Percentiles rank a stretch among this genome's conserved stretches.
Evolutionary conservation across 2,113 vertebrate species (phyloP).

Genomic region (Plestiodon gilberti): DNA sequence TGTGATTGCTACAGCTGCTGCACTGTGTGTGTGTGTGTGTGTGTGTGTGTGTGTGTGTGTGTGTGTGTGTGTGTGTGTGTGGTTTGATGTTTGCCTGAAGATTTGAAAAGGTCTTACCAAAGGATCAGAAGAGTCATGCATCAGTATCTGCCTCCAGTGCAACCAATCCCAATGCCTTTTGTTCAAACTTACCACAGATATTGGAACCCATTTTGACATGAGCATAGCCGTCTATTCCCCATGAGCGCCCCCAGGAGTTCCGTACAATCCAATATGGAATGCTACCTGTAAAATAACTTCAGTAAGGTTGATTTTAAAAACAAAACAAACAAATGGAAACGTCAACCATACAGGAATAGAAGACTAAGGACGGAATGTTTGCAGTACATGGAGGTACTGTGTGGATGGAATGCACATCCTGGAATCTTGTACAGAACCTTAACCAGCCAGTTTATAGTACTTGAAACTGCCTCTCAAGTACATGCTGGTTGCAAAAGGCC

Average conservation of each 20-base stretch:
- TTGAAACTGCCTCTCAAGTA: background rate
- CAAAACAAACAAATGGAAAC: background rate
- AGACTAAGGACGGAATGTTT: background rate
- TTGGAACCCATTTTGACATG: constrained; percentile 87
- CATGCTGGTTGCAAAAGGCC: background rate
- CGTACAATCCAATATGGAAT: constrained; percentile 91
- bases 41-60: too few relatives aligned
- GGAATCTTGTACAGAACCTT: background rate
- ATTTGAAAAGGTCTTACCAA: background rate
- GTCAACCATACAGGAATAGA: background rate
- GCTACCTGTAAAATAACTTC: constrained; percentile 73
- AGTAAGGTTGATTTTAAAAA: background rate
- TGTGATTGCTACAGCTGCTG: background rate
- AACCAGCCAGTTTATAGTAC: background rate
- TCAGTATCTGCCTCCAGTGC: too few relatives aligned
- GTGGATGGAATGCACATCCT: background rate
- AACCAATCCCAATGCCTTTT: constrained; percentile 1
- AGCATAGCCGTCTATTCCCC: constrained; percentile 90
- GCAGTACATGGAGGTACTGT: background rate
- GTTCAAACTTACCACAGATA: constrained; percentile 85
- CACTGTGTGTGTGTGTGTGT: too few relatives aligned
- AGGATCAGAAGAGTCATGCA: background rate
- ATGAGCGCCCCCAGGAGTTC: constrained; percentile 88
- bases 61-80: too few relatives aligned
- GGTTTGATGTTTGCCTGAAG: background rate